Base-by-base conservation (phyloP, 2,888 invertebrate species). In the Blastobasis adustella region DNA sequence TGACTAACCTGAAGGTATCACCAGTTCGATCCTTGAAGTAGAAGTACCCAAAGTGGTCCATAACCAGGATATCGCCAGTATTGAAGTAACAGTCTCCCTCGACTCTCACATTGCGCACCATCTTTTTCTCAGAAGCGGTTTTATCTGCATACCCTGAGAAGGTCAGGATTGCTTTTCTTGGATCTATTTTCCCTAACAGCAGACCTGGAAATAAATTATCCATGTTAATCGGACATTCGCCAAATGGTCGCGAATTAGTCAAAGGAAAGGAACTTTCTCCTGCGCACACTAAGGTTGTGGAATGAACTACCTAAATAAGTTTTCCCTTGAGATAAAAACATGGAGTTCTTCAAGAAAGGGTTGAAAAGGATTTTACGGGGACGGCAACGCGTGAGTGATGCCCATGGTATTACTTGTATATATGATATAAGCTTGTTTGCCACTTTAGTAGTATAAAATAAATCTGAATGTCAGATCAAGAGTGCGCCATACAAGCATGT, bases 21-120 rank as follows among this genome's bases (percentile, higher is more conserved):
- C 95, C 95, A 45, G 93, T 94, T 58, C 98, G 91, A 72, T 99
- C 98, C 61, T 93, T 95, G 81, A 98, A 98, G 76, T 95, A 98
- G 74, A 96, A 95, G 78, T 96, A 98, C 0, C 98, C 98, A 42
- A 93, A 90, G 58, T 97, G 94, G 69, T 99, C 98, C 92, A 94
- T 94, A 6, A 95, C 92, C 50, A 98, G 85, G 54, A 98, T 92
- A 76, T 99, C 98, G 46, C 95, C 94, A 0, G 98, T 95, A 68
- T 98, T 94, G 77, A 99, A 99, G 63, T 93, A 97, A 51, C 91
- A 90, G 75, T 99, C 99, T 4, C 97, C 98, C 49, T 93, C 91
- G 10, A 78, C 84, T 74, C 96, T 95, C 0, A 97, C 97, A 69
- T 96, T 90, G 2, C 87, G 82, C 4, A 96, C 91, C 69, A 97